Evolutionary conservation across 2,888 invertebrate species (phyloP), one percentile per base, ranked within the genome.

Genomic region (Agrochola macilenta): DNA sequence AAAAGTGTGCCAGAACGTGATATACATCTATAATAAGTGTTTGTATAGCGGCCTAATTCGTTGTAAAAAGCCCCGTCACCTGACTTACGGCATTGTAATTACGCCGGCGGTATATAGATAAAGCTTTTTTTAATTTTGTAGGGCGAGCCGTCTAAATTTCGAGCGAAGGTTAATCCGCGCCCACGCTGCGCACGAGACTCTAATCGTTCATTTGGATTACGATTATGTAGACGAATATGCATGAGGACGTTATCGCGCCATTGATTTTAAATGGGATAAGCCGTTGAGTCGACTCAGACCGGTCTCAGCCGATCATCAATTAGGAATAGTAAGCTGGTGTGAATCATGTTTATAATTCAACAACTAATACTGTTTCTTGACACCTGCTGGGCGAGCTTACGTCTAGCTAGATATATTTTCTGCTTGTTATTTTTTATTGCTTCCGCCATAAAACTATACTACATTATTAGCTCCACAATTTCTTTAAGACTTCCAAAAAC

Each of bases 191-290:
- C 90, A 88, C 91, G 86, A 83, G 91, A 90, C 92, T 89, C 91
- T 95, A 96, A 96, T 96, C 95, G 94, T 91, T 95, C 95, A 94
- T 95, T 95, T 91, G 93, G 93, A 94, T 95, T 95, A 95, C 92
- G 92, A 94, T 95, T 95, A 94, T 92, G 90, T 91, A 90, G 90
- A 94, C 91, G 94, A 94, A 95, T 95, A 95, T 93, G 93, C 92
- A 94, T 94, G 94, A 95, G 93, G 88, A 90, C 90, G 91, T 93
- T 95, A 95, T 94, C 95, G 92, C 91, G 85, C 91, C 94, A 94
- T 95, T 95, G 94, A 92, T 92, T 93, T 90, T 91, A 90, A 95
- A 95, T 94, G 91, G 93, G 92, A 95, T 95, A 93, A 93, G 88
- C 90, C 88, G 90, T 90, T 90, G 90, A 92, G 91, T 90, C 91